phyloP scores from a whole-genome alignment of 1,140 invertebrate genomes.

The Camponotus vicinus region DNA sequence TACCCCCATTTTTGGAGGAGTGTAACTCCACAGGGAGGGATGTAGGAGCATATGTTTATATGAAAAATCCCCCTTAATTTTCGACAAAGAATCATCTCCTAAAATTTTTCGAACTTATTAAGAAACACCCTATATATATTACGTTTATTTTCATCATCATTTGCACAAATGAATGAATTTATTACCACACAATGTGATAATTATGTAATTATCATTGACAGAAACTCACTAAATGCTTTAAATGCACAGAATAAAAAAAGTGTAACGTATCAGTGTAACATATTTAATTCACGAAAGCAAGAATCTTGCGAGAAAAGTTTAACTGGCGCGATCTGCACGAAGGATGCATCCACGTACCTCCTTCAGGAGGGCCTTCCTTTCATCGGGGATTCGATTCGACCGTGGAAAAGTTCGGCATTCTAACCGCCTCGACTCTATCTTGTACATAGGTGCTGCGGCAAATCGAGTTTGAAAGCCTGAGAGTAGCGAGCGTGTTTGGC shows the following conservation, averaged over 20 bases:
- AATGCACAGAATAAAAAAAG: background rate
- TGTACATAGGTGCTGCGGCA: constrained; percentile 28
- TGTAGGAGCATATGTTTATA: too few relatives aligned
- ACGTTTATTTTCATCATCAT: background rate
- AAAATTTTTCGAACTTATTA: too few relatives aligned
- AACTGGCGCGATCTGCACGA: background rate
- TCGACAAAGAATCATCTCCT: too few relatives aligned
- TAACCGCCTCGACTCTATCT: constrained; percentile 44
- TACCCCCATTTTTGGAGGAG: too few relatives aligned
- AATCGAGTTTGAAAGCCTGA: constrained; percentile 47
- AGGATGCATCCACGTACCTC: background rate
- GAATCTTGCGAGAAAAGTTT: background rate
- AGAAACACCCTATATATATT: background rate
- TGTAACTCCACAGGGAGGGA: too few relatives aligned
- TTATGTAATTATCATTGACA: too few relatives aligned
- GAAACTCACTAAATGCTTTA: constrained; percentile 2
- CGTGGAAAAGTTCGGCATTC: constrained; percentile 40
- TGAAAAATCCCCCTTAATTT: too few relatives aligned
- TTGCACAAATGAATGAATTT: background rate
- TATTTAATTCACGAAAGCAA: constrained; percentile 34
- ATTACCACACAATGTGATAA: background rate
- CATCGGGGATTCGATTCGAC: constrained; percentile 40
- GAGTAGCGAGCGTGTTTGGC: constrained; percentile 43
- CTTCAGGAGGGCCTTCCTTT: constrained; percentile 20
- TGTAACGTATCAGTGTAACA: background rate